Percentiles rank a stretch among this genome's conserved stretches.
phyloP scores from a whole-genome alignment of 2,888 invertebrate genomes.

The Drosophila mulleri region DNA sequence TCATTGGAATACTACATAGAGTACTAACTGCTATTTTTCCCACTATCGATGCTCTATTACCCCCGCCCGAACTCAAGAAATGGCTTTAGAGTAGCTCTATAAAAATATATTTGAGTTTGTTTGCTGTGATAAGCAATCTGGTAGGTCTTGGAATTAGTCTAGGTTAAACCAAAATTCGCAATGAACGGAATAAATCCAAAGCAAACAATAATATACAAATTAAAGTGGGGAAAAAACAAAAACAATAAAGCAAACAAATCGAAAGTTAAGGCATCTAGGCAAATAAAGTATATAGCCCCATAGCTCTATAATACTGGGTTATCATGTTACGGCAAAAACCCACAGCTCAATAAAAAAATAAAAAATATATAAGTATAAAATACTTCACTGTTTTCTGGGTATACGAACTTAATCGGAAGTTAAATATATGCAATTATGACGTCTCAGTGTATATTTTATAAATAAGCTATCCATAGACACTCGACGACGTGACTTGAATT shows the following conservation, averaged over 20 bases:
- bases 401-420: constrained; percentile 41
- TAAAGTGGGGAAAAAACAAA: not conserved
- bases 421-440: constrained; percentile 16
- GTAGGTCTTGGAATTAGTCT: constrained; percentile 1
- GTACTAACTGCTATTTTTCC: too few relatives aligned
- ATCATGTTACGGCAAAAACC: constrained; percentile 31
- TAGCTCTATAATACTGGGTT: constrained; percentile 16
- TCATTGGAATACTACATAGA: too few relatives aligned
- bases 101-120: constrained; percentile 22
- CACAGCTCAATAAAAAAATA: constrained; percentile 29
- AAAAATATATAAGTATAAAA: not conserved
- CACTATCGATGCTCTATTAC: too few relatives aligned
- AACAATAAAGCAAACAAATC: constrained; percentile 16
- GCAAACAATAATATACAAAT: constrained; percentile 19
- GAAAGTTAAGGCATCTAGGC: constrained; percentile 27
- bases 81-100: constrained; percentile 21
- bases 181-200: constrained; percentile 45
- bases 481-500: constrained; percentile 36
- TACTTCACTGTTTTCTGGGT: constrained; percentile 15
- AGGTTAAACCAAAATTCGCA: constrained; percentile 32
- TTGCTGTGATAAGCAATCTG: constrained; percentile 47
- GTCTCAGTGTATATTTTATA: constrained; percentile 7
- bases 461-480: constrained; percentile 4
- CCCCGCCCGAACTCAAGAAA: not conserved
- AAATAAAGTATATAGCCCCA: constrained; percentile 28